phyloP scores from a whole-genome alignment of 2,797 vertebrate genomes.

The Vireo griseus region DNA sequence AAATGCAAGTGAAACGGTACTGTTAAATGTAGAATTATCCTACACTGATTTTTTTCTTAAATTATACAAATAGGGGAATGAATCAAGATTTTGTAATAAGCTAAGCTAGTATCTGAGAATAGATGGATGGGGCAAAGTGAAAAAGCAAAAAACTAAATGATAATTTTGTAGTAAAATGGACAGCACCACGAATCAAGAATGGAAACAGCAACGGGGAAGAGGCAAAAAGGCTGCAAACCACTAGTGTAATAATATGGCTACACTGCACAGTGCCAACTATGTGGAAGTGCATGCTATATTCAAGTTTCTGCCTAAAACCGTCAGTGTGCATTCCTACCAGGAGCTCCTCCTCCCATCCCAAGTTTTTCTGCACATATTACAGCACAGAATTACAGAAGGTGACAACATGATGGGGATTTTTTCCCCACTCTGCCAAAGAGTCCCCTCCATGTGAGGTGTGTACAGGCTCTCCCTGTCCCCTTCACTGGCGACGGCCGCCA shows the following conservation, averaged over 20 bases:
- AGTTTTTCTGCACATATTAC: neutral
- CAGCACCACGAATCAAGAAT: neutral
- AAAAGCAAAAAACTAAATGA: neutral
- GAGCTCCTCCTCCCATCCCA: neutral
- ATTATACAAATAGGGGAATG: neutral
- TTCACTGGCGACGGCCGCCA: neutral
- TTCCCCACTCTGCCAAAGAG: neutral
- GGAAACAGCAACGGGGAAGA: neutral
- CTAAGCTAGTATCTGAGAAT: neutral
- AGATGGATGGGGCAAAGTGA: neutral
- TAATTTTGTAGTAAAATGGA: neutral
- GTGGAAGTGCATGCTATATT: neutral
- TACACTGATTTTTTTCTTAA: neutral
- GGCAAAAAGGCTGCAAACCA: neutral
- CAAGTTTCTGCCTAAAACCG: neutral
- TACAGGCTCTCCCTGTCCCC: too few species aligned
- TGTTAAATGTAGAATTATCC: neutral
- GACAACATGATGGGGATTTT: accelerated
- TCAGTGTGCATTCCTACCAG: neutral
- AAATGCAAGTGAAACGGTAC: neutral
- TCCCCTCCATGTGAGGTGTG: neutral
- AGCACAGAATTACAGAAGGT: neutral
- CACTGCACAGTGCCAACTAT: neutral
- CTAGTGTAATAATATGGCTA: neutral
- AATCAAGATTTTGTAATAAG: neutral